phyloP scores from a whole-genome alignment of 2,113 vertebrate genomes.

The Austrofundulus limnaeus region DNA sequence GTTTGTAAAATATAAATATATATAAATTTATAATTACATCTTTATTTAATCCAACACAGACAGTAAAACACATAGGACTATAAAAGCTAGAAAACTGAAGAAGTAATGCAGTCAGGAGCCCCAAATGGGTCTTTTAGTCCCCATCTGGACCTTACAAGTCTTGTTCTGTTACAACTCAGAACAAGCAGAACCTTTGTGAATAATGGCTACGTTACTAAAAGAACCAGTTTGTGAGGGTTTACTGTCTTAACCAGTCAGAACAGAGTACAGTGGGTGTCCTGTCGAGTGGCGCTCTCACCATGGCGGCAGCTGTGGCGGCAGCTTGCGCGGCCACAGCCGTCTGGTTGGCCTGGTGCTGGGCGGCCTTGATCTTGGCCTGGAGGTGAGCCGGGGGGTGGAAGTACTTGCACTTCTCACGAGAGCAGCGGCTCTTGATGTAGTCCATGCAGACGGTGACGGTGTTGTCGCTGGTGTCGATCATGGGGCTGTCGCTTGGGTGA shows the following conservation, averaged over 20 bases:
- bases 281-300: slow-evolving; percentile 83
- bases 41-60: background rate
- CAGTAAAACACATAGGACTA: too few relatives aligned
- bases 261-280: too few relatives aligned
- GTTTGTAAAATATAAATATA: too few relatives aligned
- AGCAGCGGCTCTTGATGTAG: slow-evolving; percentile 99
- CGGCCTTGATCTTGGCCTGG: slow-evolving; percentile 99
- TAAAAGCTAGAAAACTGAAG: too few relatives aligned
- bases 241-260: too few relatives aligned
- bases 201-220: background rate
- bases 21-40: too few relatives aligned
- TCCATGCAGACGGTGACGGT: slow-evolving; percentile 99
- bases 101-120: background rate
- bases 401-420: slow-evolving; percentile 99
- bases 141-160: too few relatives aligned
- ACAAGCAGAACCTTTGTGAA: too few relatives aligned
- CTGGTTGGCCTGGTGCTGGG: slow-evolving; percentile 97
- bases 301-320: slow-evolving; percentile 88
- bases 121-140: too few relatives aligned
- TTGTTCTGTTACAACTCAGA: too few relatives aligned
- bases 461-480: slow-evolving; percentile 99
- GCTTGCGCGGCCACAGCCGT: slow-evolving; percentile 94
- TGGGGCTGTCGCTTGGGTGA: slow-evolving; percentile 96
- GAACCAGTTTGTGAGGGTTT: too few relatives aligned
- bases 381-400: slow-evolving; percentile 99